A percentile compares a stretch with the other conserved stretches of the same genome.
Evolutionary conservation across 2,888 invertebrate species (phyloP).

Genomic region (Brachyopa scutellaris): DNA sequence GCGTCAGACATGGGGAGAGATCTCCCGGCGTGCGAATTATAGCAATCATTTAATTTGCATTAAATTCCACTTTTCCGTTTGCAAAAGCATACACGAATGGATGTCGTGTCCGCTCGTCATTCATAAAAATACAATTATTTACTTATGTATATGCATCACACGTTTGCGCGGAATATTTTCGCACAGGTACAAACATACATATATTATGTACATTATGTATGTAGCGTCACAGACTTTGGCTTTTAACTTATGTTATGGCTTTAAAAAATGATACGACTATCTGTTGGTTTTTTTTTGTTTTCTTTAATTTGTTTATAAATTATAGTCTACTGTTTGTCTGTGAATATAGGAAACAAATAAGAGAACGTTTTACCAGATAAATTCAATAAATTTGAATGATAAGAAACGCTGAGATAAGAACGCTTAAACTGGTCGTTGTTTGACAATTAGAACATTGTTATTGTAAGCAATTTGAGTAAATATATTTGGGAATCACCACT

Average conservation of each 20-base stretch:
- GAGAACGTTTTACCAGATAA: background rate
- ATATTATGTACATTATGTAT: too few relatives aligned
- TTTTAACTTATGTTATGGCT: background rate
- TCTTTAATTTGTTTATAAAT: too few relatives aligned
- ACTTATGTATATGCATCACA: conserved; percentile 23
- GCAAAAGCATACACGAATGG: background rate
- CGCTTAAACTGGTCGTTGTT: background rate
- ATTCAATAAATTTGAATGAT: conserved; percentile 1
- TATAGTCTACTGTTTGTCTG: conserved; percentile 19
- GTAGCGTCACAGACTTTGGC: too few relatives aligned
- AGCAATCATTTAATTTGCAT: conserved; percentile 41
- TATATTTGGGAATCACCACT: background rate
- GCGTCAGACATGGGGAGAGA: conserved; percentile 8
- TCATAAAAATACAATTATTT: conserved; percentile 22
- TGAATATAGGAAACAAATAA: background rate
- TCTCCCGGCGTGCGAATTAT: background rate
- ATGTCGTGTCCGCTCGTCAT: conserved; percentile 9
- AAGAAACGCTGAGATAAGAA: background rate
- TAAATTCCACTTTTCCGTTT: conserved; percentile 11
- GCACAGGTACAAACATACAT: too few relatives aligned
- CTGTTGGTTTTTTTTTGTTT: background rate
- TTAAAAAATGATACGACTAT: too few relatives aligned
- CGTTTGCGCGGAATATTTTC: background rate
- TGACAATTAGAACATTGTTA: background rate
- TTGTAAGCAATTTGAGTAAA: background rate